phyloP scores from a whole-genome alignment of 2,113 vertebrate genomes.

The Macquaria ambigua region DNA sequence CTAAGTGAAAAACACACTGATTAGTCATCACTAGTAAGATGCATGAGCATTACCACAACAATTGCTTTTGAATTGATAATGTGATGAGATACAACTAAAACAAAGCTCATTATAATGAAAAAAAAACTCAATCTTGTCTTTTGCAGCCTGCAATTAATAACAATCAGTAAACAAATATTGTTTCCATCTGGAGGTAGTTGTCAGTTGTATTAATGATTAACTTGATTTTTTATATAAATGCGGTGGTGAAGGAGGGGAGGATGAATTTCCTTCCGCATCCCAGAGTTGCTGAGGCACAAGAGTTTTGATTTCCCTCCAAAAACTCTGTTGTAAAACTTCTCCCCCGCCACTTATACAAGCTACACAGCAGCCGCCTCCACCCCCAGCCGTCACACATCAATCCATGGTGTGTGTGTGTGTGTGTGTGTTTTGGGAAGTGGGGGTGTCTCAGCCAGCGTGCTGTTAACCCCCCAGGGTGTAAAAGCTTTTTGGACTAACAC shows the following conservation, averaged over 20 bases:
- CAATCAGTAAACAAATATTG: slow-evolving; percentile 43
- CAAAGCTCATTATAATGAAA: slow-evolving; percentile 51
- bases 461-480: slow-evolving; percentile 68
- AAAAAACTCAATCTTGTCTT: slow-evolving; percentile 35
- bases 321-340: slow-evolving; percentile 69
- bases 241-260: not conserved
- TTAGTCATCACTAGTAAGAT: slow-evolving; percentile 26
- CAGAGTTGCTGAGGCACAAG: slow-evolving; percentile 8
- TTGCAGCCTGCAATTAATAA: slow-evolving; percentile 23
- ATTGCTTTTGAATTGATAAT: slow-evolving; percentile 60
- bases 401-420: slow-evolving; percentile 55
- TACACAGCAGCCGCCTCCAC: slow-evolving; percentile 65
- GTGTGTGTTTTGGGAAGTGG: slow-evolving; percentile 60
- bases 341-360: slow-evolving; percentile 59
- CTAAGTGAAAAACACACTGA: slow-evolving; percentile 46
- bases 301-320: slow-evolving; percentile 83
- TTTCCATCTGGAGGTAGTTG: slow-evolving; percentile 33
- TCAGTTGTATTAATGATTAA: slow-evolving; percentile 3
- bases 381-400: slow-evolving; percentile 77
- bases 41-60: slow-evolving; percentile 31
- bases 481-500: slow-evolving; percentile 66
- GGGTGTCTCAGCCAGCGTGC: slow-evolving; percentile 62
- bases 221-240: not conserved
- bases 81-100: slow-evolving; percentile 29
- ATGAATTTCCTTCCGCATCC: slow-evolving; percentile 27